phyloP scores from a whole-genome alignment of 2,888 invertebrate genomes.

The Xylocampa areola region DNA sequence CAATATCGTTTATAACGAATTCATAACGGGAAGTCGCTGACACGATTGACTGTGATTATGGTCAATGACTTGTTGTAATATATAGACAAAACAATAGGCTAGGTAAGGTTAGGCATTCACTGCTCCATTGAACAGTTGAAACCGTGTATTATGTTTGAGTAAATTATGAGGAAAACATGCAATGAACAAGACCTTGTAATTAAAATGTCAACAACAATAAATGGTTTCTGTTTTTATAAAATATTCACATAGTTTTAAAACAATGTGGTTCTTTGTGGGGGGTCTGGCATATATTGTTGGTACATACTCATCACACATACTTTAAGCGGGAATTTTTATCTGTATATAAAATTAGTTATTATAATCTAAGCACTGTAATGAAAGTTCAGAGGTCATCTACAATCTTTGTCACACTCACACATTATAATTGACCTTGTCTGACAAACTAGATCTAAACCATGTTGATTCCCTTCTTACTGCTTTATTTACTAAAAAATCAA shows the following conservation, averaged over 20 bases:
- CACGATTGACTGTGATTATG: conserved; percentile 71
- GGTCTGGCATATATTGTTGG: conserved; percentile 17
- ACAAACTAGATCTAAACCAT: not conserved
- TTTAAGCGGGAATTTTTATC: too few relatives aligned
- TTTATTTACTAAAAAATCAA: not conserved
- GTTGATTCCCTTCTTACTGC: not conserved
- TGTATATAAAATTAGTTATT: too few relatives aligned
- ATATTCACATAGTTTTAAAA: not conserved
- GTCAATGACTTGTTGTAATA: conserved; percentile 80
- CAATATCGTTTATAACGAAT: conserved; percentile 73
- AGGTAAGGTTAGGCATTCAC: conserved; percentile 58
- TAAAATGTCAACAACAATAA: conserved; percentile 34
- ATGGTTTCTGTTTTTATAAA: not conserved
- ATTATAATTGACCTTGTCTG: conserved; percentile 20
- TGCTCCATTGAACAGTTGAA: not conserved
- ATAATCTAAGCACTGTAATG: conserved; percentile 14
- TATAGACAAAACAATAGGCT: conserved; percentile 71
- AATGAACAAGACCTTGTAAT: conserved; percentile 35
- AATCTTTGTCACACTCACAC: conserved; percentile 18
- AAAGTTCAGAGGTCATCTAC: conserved; percentile 36
- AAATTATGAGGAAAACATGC: conserved; percentile 20
- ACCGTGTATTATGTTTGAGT: conserved; percentile 4
- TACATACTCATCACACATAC: not conserved
- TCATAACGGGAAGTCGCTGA: conserved; percentile 84
- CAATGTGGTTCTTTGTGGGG: conserved; percentile 42